Conservation (phyloP, 1,140 invertebrate genomes). For the Schlechtendalia chinensis region DNA sequence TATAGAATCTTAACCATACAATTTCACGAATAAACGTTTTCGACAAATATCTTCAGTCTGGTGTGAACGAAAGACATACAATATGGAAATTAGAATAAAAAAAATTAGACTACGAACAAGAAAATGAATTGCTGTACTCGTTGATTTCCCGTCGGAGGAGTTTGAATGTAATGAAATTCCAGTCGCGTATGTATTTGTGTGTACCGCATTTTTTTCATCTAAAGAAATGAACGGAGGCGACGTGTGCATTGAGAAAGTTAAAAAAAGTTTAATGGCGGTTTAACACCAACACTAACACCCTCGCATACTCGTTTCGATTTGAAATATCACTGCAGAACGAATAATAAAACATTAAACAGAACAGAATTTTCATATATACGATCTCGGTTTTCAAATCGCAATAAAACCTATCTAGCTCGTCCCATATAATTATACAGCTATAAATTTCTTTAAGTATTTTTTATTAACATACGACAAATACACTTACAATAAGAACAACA, state of each 20-base stretch:
- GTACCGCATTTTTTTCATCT: not conserved
- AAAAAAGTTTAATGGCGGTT: slow-evolving; percentile 15
- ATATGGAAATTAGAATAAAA: not conserved
- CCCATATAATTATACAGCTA: not conserved
- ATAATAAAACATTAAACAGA: slow-evolving; percentile 31
- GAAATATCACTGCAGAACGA: not conserved
- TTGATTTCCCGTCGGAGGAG: slow-evolving; percentile 24
- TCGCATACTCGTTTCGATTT: not conserved
- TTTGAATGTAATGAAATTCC: slow-evolving; percentile 6
- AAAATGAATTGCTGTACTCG: not conserved
- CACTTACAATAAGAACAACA: not conserved
- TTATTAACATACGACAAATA: not conserved
- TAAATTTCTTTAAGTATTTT: slow-evolving; percentile 23
- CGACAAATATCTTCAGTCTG: not conserved
- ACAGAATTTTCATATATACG: not conserved
- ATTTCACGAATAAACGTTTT: not conserved
- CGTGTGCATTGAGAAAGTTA: not conserved
- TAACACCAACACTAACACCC: not conserved
- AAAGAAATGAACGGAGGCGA: not conserved
- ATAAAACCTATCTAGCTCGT: not conserved
- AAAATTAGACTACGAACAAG: not conserved
- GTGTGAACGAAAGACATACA: not conserved
- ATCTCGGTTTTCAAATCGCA: slow-evolving; percentile 1
- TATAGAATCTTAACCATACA: not conserved
- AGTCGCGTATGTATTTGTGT: not conserved